A percentile compares a stretch with the other conserved stretches of the same genome.
phyloP scores from a whole-genome alignment of 2,888 invertebrate genomes.

The Archips crataeganus region DNA sequence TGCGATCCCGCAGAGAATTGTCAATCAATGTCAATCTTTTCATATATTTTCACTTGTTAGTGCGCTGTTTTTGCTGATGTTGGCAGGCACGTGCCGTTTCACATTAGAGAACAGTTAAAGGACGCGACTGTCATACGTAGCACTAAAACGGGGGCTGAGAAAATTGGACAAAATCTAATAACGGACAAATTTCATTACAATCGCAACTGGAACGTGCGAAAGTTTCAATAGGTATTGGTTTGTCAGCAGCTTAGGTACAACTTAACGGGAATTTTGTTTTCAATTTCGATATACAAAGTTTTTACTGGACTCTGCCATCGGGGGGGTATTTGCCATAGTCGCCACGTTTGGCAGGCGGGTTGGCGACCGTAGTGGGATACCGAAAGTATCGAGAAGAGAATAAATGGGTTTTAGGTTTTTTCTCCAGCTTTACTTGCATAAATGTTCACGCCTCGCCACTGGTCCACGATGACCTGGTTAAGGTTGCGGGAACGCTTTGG shows the following conservation, averaged over 20 bases:
- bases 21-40: too few species aligned
- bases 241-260: background rate
- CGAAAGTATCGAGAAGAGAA: too few species aligned
- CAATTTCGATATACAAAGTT: background rate
- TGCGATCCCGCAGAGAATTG: too few species aligned
- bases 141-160: background rate
- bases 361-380: too few species aligned
- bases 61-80: background rate
- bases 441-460: too few species aligned
- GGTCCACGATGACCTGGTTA: too few species aligned
- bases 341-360: too few species aligned
- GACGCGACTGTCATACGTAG: background rate
- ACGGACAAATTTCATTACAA: background rate
- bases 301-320: background rate
- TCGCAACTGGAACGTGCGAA: background rate
- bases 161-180: background rate
- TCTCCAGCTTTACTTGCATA: too few species aligned
- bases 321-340: too few species aligned
- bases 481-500: too few species aligned
- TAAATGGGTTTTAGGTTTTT: too few species aligned
- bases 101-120: background rate
- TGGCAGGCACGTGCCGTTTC: background rate
- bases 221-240: background rate
- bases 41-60: too few species aligned
- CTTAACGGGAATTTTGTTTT: background rate